These are phyloP conservation scores for Caenorhabditis sinica DNA, from an alignment of 2,888 invertebrate genomes.

Conservation along the genomic window DNA sequence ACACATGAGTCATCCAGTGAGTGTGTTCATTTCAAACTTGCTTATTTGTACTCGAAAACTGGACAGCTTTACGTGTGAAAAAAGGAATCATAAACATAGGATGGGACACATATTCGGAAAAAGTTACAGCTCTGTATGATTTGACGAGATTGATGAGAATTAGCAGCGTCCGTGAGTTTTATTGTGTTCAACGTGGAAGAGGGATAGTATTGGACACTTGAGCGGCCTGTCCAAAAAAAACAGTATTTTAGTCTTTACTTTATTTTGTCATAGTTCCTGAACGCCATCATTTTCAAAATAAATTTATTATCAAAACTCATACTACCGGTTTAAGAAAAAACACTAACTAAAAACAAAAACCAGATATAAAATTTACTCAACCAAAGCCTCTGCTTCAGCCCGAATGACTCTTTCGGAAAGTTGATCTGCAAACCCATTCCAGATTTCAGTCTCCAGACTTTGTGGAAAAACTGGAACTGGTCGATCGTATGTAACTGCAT, in stretches of 20 bases:
- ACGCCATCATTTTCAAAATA: neutral
- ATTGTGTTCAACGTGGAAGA: too few species aligned
- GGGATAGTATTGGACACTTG: too few species aligned
- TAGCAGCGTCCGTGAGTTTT: too few species aligned
- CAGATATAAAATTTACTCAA: neutral
- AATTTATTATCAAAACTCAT: neutral
- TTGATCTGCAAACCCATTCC: constrained; percentile 43
- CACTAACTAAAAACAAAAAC: neutral
- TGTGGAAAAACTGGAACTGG: constrained; percentile 44
- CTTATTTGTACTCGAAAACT: constrained; percentile 14
- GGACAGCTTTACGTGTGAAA: neutral
- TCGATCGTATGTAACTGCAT: constrained; percentile 12
- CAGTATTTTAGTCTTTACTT: too few species aligned
- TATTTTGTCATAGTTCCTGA: too few species aligned
- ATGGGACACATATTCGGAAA: neutral
- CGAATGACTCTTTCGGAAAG: constrained; percentile 27
- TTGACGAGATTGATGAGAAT: too few species aligned
- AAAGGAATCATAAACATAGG: neutral
- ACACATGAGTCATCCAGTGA: constrained; percentile 10
- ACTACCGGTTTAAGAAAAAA: neutral
- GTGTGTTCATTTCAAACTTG: neutral
- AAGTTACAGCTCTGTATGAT: too few species aligned
- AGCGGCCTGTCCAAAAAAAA: too few species aligned
- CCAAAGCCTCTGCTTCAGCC: constrained; percentile 2
- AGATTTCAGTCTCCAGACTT: constrained; percentile 36